Percentiles rank a stretch among this genome's conserved stretches.
Conservation (phyloP, 2,113 vertebrate species). For the Mirza zaza region DNA sequence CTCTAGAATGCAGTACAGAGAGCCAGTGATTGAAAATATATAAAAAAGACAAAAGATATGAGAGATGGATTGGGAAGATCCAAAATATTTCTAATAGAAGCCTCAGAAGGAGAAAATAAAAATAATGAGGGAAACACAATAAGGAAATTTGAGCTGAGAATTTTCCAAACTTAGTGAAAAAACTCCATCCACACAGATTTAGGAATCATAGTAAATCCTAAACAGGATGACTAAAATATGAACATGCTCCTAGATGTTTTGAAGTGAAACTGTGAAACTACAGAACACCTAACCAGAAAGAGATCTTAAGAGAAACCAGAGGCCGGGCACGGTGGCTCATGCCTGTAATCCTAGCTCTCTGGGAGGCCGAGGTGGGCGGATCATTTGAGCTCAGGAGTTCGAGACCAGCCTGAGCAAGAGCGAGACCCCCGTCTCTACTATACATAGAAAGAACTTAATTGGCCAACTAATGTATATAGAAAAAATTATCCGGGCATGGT, state of each 20-base stretch:
- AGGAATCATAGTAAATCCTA: not conserved
- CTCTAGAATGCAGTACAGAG: not conserved
- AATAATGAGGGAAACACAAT: not conserved
- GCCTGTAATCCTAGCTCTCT: too few species aligned
- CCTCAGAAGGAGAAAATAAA: not conserved
- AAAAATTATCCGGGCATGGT: too few species aligned
- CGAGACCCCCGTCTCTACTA: too few species aligned
- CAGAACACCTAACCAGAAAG: not conserved
- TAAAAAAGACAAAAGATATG: not conserved
- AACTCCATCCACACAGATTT: not conserved
- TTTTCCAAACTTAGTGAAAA: not conserved
- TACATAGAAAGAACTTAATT: too few species aligned
- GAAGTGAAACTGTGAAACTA: not conserved
- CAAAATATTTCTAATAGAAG: not conserved
- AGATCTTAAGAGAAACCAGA: not conserved
- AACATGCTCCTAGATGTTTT: not conserved
- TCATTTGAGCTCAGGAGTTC: too few species aligned
- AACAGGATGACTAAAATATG: not conserved
- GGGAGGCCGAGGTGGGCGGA: too few species aligned
- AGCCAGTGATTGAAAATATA: not conserved
- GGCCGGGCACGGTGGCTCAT: too few species aligned
- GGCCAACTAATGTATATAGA: too few species aligned
- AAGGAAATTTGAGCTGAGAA: not conserved
- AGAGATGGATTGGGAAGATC: not conserved
- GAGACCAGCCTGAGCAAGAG: too few species aligned